Conservation (phyloP, 2,797 vertebrate genomes). For the Lutjanus argentimaculatus region DNA sequence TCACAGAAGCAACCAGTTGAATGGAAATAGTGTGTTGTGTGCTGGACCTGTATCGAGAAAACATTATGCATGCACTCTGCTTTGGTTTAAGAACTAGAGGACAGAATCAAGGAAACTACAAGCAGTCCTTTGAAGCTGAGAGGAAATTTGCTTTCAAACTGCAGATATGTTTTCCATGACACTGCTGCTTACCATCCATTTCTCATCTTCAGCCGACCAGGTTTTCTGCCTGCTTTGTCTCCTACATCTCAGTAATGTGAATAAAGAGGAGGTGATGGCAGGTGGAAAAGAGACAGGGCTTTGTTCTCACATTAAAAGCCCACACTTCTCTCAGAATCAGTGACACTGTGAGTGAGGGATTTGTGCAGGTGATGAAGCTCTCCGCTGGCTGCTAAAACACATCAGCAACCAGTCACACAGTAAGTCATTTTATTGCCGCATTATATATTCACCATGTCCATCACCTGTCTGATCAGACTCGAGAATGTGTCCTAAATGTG, state of each 20-base stretch:
- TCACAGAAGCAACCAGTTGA: slow-evolving; percentile 28
- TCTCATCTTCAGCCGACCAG: slow-evolving; percentile 37
- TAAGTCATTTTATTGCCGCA: slow-evolving; percentile 34
- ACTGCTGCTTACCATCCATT: slow-evolving; percentile 27
- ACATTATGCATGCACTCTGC: slow-evolving; percentile 37
- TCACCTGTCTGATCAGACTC: slow-evolving; percentile 42
- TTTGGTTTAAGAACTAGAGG: slow-evolving; percentile 42
- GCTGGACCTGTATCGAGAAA: slow-evolving; percentile 20
- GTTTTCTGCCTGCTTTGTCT: slow-evolving; percentile 43
- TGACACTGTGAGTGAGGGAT: slow-evolving; percentile 38
- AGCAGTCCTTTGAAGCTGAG: slow-evolving; percentile 30
- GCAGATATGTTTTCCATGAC: slow-evolving; percentile 41
- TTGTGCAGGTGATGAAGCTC: slow-evolving; percentile 32
- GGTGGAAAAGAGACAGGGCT: slow-evolving; percentile 37
- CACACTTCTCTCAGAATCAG: slow-evolving; percentile 32
- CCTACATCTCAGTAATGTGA: slow-evolving; percentile 41
- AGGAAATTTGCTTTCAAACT: slow-evolving; percentile 54
- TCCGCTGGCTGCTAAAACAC: slow-evolving; percentile 34
- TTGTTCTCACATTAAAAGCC: slow-evolving; percentile 58
- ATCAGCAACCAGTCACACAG: slow-evolving; percentile 28
- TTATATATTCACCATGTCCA: slow-evolving; percentile 30
- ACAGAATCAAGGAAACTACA: slow-evolving; percentile 45
- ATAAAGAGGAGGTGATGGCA: slow-evolving; percentile 53
- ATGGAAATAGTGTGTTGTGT: slow-evolving; percentile 25
- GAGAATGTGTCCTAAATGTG: slow-evolving; percentile 30